Base-by-base conservation (phyloP, 2,797 vertebrate species). In the Myiothlypis chrysogaster region DNA sequence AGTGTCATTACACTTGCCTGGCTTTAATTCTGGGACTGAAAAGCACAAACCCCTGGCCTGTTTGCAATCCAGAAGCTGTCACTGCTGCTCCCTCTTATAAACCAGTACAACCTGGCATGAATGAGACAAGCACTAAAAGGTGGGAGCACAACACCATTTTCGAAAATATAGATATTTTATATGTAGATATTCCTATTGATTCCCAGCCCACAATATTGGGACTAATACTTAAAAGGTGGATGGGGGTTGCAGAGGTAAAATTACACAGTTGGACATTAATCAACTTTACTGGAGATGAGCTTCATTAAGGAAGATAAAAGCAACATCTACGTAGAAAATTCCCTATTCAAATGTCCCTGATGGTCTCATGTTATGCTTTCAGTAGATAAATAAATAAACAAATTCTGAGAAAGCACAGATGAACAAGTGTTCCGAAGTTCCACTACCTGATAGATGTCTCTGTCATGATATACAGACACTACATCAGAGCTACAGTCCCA, bases 341-440 rank as follows among this genome's bases (percentile, higher is more conserved):
- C 11, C 6, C 39, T 16, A 5, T 14, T 59, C 39, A 32, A 35
- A 57, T 49, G 6, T 35, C 61, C 27, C 23, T 52, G 41, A 52
- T 64, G 55, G 63, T 65, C 47, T 59, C 73, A 39, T 41, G 37
- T 57, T 39, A 63, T 60, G 10, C 23, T 85, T 65, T 9, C 30
- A 79, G 64, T 64, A 66, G 64, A 69, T 37, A 87, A 24, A 84
- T 56, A 73, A 69, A 65, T 34, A 84, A 34, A 84, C 52, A 71
- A 66, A 65, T 35, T 46, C 1, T 6, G 60, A 52, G 49, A 28
- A 28, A 60, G n/a, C 28, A 57, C 22, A 22, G 8, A 32, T 64
- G 20, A 49, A 72, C 39, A 93, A 84, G 41, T 91, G 86, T 88
- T 65, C 61, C n/a, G 12, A 75, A 32, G 27, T 55, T 90, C 22